Base-by-base conservation (phyloP, 2,797 vertebrate genomes). In the Schizopygopsis pylzovi region DNA sequence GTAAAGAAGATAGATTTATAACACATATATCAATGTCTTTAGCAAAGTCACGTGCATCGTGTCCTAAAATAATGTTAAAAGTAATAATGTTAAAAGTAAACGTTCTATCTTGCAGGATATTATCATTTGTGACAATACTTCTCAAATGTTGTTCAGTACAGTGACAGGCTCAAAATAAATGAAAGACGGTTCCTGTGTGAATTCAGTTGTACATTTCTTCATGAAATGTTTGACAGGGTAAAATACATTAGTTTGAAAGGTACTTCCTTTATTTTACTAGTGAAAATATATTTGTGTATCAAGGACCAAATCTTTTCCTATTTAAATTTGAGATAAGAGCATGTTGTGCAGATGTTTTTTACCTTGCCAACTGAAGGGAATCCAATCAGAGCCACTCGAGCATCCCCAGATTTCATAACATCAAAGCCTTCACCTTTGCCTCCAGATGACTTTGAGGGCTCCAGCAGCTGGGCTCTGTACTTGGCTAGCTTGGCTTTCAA, bases 341-440 rank as follows among this genome's bases (percentile, higher is more conserved):
- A 71, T 22, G 41, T 47, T 41, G 10, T 1, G 18, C 18, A 85
- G 28, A 4, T 47, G 18, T 33, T 8, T 2, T 20, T 91, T 95
- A 99, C 98, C 97, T 99, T 99, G 93, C 98, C 98, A 93, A 99
- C 98, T 15, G 98, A 99, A 45, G 98, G 98, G 86, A 99, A 99
- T 61, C 98, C 98, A 0, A 99, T 98, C 20, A 99, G 96, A 0
- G 98, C 98, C 87, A 99, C 98, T 0, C 98, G 95, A 61, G 98
- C 98, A 81, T 99, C 98, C 45, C 98, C 98, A 1, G 98, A 99
- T 94, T 99, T 99, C 98, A 99, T 99, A 45, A 99, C 98, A 96
- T 99, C 98, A 1, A 99, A 99, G 88, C 98, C 98, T 87, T 99
- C 98, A 11, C 98, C 98, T 94, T 99, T 99, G 4, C 94, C 96